These are phyloP conservation scores for Tholera decimalis DNA, from an alignment of 2,888 invertebrate genomes.

Conservation along the genomic window DNA sequence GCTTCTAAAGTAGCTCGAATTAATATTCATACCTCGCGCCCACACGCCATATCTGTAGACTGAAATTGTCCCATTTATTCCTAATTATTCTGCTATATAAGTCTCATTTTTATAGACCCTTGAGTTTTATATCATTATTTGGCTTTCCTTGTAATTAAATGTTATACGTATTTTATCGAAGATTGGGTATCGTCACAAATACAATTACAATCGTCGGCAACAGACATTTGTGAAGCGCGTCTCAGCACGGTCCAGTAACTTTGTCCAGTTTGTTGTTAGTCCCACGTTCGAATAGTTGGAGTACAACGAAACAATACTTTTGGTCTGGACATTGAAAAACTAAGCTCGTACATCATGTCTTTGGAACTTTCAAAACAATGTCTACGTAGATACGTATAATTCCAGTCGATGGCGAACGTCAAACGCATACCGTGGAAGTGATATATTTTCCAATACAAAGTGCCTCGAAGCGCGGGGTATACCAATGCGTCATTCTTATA, in stretches of 20 bases:
- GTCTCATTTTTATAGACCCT: conserved; percentile 52
- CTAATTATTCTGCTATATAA: conserved; percentile 60
- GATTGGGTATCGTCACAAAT: conserved; percentile 38
- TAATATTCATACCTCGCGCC: conserved; percentile 57
- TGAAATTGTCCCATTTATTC: conserved; percentile 56
- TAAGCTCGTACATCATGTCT: conserved; percentile 47
- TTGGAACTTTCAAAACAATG: conserved; percentile 43
- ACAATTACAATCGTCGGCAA: conserved; percentile 31
- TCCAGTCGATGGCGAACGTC: conserved; percentile 52
- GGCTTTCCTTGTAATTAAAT: conserved; percentile 55
- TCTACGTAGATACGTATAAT: conserved; percentile 34
- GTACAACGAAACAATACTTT: conserved; percentile 31
- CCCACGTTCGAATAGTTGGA: conserved; percentile 35
- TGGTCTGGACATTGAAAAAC: conserved; percentile 43
- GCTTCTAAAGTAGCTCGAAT: conserved; percentile 37
- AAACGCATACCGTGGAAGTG: conserved; percentile 54
- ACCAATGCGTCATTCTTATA: conserved; percentile 58
- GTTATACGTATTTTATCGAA: conserved; percentile 53
- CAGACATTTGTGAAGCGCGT: conserved; percentile 38
- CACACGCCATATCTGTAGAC: conserved; percentile 43
- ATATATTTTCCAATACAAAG: conserved; percentile 61
- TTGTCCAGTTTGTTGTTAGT: conserved; percentile 44
- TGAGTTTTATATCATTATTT: conserved; percentile 52
- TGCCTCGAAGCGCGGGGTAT: conserved; percentile 42
- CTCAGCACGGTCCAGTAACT: conserved; percentile 33